phyloP scores from a whole-genome alignment of 1,140 invertebrate species.

The Ptiloglossa arizonensis region DNA sequence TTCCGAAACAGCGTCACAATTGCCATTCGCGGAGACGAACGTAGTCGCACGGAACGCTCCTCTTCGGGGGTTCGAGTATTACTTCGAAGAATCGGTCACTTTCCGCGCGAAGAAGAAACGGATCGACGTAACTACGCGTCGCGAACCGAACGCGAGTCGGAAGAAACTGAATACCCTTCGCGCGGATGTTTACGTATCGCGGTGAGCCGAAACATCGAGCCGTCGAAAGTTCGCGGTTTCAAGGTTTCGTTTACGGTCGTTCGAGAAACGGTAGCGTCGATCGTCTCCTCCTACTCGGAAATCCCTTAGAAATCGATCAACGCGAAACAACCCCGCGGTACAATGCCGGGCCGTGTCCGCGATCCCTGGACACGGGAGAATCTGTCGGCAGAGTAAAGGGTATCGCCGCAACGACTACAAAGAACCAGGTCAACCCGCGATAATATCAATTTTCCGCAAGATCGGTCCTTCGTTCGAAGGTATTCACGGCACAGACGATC shows the following conservation, averaged over 20 bases:
- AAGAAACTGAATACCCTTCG: too few species aligned
- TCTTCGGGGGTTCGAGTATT: too few species aligned
- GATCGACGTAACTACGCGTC: too few species aligned
- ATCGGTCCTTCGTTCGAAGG: conserved; percentile 13
- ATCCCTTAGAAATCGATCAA: neutral
- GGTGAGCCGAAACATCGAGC: conserved; percentile 17
- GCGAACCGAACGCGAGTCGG: too few species aligned
- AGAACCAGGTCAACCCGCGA: conserved; percentile 26
- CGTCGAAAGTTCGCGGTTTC: conserved; percentile 17
- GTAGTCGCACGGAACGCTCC: neutral
- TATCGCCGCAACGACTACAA: conserved; percentile 8
- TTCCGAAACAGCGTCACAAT: neutral
- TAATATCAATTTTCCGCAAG: conserved; percentile 43
- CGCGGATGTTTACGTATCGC: too few species aligned
- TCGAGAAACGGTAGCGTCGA: too few species aligned
- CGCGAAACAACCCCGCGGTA: neutral
- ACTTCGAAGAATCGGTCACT: neutral
- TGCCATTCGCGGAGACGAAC: neutral
- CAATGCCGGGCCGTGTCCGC: neutral
- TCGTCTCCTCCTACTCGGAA: neutral
- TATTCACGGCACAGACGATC: conserved; percentile 16
- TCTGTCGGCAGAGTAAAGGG: too few species aligned
- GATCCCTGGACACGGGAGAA: too few species aligned
- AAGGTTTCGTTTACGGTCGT: conserved; percentile 31
- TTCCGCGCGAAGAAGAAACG: neutral